Conservation (phyloP, 2,797 vertebrate species). For the Staurois parvus region DNA sequence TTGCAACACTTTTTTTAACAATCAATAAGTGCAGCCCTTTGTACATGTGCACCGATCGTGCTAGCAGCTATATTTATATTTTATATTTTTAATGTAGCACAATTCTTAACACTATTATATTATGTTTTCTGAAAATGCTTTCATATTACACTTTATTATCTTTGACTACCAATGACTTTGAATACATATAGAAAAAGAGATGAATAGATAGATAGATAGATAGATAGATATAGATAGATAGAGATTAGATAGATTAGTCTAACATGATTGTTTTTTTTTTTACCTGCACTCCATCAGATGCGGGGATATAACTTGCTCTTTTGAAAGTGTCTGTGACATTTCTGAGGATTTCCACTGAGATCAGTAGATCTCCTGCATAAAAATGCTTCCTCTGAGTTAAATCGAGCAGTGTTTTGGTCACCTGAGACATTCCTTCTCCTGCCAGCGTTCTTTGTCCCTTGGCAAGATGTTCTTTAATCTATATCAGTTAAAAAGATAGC, state of each 20-base stretch:
- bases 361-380: conserved; percentile 95
- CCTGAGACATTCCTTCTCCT: conserved; percentile 97
- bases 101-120: no score
- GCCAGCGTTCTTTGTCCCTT: conserved; percentile 95
- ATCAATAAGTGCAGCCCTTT: no score
- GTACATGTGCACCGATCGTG: no score
- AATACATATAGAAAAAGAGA: neutral
- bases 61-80: no score
- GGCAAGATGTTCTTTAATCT: conserved; percentile 98
- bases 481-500: conserved; percentile 61
- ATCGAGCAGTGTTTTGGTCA: conserved; percentile 95
- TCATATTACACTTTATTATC: no score
- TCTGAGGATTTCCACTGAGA: conserved; percentile 97
- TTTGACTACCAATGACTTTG: no score
- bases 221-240: neutral
- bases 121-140: no score
- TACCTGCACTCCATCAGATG: conserved; percentile 98
- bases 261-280: conserved; percentile 62
- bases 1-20: no score
- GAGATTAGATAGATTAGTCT: neutral
- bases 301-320: conserved; percentile 95
- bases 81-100: no score
- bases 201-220: conserved; percentile 16
- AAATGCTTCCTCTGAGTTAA: conserved; percentile 97
- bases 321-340: conserved; percentile 98